Percentiles rank a stretch among this genome's conserved stretches.
Conservation (phyloP, 1,140 invertebrate genomes). For the Muscidifurax raptorellus region DNA sequence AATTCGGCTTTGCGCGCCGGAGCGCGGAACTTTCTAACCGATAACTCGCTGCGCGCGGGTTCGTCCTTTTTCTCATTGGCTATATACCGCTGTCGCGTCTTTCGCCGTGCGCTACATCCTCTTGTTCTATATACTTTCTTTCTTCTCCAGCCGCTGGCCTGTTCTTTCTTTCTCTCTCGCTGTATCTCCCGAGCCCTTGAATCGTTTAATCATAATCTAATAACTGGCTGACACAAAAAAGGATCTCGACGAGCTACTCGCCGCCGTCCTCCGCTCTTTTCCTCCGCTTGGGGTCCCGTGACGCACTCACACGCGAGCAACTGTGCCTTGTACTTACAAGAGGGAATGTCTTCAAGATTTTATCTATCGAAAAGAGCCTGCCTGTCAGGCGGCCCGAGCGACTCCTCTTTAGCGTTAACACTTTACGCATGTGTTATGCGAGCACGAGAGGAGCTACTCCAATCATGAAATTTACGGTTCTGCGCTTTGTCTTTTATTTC, state of each 20-base stretch:
- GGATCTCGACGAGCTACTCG: constrained; percentile 66
- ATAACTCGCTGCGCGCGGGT: not conserved
- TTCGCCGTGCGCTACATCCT: not conserved
- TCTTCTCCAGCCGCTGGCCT: not conserved
- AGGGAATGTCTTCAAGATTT: constrained; percentile 62
- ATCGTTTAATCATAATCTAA: constrained; percentile 76
- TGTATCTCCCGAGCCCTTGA: constrained; percentile 56
- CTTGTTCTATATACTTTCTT: not conserved
- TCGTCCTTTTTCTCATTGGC: not conserved
- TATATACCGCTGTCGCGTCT: not conserved
- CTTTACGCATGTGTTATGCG: constrained; percentile 21
- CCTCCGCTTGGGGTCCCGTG: constrained; percentile 44
- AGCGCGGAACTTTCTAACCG: constrained; percentile 27
- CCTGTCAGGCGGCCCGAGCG: constrained; percentile 60
- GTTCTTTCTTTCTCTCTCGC: too few relatives aligned
- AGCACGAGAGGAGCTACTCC: not conserved
- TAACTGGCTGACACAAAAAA: constrained; percentile 75
- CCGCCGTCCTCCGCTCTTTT: constrained; percentile 50
- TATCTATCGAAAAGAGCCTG: constrained; percentile 61
- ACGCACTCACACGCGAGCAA: constrained; percentile 52
- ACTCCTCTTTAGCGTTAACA: constrained; percentile 62
- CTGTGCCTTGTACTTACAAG: constrained; percentile 62
- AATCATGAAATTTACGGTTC: constrained; percentile 41
- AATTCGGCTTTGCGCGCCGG: constrained; percentile 30
- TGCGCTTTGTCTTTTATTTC: constrained; percentile 36